Percentiles rank a stretch among this genome's conserved stretches.
Conservation (phyloP, 2,797 vertebrate genomes). For the Ctenopoma multispine region DNA sequence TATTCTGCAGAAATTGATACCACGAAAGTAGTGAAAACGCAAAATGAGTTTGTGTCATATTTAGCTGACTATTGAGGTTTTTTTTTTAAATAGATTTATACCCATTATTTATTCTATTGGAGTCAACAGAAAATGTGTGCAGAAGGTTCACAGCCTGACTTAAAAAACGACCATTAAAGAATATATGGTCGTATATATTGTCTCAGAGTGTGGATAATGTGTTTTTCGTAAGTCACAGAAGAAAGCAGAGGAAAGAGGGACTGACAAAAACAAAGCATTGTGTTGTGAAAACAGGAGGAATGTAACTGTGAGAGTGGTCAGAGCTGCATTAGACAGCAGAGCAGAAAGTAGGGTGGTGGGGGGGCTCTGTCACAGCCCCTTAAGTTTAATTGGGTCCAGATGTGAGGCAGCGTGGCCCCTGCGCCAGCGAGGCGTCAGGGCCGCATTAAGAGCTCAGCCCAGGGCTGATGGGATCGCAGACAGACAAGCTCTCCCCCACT, state of each 20-base stretch:
- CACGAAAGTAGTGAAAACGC: neutral
- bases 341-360: constrained; percentile 19
- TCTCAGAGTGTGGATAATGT: constrained; percentile 10
- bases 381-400: constrained; percentile 94
- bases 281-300: constrained; percentile 69
- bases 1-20: constrained; percentile 6
- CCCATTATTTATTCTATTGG: neutral
- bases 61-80: neutral
- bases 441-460: constrained; percentile 83
- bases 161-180: neutral
- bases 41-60: neutral
- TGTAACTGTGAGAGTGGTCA: constrained; percentile 63
- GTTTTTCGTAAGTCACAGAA: neutral
- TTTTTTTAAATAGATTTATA: too few relatives aligned
- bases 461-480: constrained; percentile 72
- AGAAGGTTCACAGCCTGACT: neutral
- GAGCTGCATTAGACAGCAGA: constrained; percentile 61
- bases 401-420: constrained; percentile 87
- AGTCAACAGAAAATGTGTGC: neutral
- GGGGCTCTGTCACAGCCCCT: constrained; percentile 90
- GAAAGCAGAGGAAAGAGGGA: constrained; percentile 8
- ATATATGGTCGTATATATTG: neutral
- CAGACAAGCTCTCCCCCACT: constrained; percentile 56
- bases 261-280: constrained; percentile 32
- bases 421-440: constrained; percentile 89